Evolutionary conservation across 2,888 invertebrate species (phyloP), one percentile per base, ranked within the genome.

Genomic region (Drosophila neotestacea): DNA sequence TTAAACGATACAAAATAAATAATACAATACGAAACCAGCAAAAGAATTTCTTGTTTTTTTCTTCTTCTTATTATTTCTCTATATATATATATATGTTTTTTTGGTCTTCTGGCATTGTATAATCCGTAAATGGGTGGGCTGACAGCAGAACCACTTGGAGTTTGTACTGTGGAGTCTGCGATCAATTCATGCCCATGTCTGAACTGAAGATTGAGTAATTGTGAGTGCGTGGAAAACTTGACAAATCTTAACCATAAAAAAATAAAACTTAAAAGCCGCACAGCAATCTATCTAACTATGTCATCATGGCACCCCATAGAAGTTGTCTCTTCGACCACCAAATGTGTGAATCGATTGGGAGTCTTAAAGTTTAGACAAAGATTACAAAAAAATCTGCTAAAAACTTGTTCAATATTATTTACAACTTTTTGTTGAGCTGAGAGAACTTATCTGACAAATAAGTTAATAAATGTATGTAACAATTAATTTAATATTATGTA

Each of bases 81-180:
- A 22, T 22, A 22, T 22, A 22, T 63, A 48, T 61, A n/a, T n/a
- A n/a, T 46, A 16, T 16, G 0, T 56, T 56, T 54, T 41, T 71
- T 87, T 70, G 73, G 78, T 70, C 68, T 71, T 50, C 44, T 58
- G 77, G 78, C 88, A 79, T 88, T 85, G 80, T 70, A 51, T 46
- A 62, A 34, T 58, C 86, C 88, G 62, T 83, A 84, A 79, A 88
- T 85, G 88, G 88, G 38, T 60, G 69, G 46, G n/a, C 61, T 39
- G 60, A 50, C 56, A 39, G 55, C 41, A 9, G 54, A 64, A 39
- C 42, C 50, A 64, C 60, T 61, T 59, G 47, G 65, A 63, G 55
- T 66, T 61, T 38, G 44, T 66, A 11, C 32, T 32, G 27, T 61
- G 48, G 51, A 50, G 52, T 63, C 48, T 39, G 56, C 30, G 56